A percentile compares a stretch with the other conserved stretches of the same genome.
Evolutionary conservation across 2,797 vertebrate genomes (phyloP).

Genomic region (Tapera naevia): DNA sequence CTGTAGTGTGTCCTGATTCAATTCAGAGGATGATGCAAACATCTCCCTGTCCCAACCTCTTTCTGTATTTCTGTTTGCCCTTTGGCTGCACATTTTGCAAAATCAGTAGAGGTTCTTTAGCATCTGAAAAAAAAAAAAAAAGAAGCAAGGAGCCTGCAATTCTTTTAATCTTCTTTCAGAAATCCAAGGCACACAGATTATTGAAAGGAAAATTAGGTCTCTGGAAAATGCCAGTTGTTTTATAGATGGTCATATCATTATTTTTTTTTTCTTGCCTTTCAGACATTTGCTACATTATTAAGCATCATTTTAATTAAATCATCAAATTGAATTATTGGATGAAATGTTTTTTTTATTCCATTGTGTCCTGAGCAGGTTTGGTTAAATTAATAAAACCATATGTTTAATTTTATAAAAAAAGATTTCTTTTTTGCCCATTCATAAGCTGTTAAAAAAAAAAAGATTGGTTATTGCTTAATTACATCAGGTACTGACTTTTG

Average conservation of each 20-base stretch:
- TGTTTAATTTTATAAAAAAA: slow-evolving; percentile 67
- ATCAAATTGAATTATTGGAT: slow-evolving; percentile 72
- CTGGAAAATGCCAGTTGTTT: slow-evolving; percentile 1
- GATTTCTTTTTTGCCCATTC: slow-evolving; percentile 48
- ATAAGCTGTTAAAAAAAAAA: slow-evolving; percentile 38
- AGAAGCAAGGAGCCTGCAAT: background rate
- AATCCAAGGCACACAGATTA: background rate
- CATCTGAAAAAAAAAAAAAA: background rate
- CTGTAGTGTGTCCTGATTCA: slow-evolving; percentile 1
- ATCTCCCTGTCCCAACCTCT: background rate
- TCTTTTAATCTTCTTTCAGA: slow-evolving; percentile 26
- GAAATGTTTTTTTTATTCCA: slow-evolving; percentile 59
- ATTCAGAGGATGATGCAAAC: background rate
- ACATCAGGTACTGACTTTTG: background rate
- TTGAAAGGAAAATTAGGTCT: slow-evolving; percentile 3
- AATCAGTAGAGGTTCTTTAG: slow-evolving; percentile 27
- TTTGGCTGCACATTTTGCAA: slow-evolving; percentile 30
- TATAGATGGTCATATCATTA: slow-evolving; percentile 14
- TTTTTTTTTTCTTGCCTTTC: slow-evolving; percentile 45
- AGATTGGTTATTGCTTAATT: slow-evolving; percentile 55
- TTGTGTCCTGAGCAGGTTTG: slow-evolving; percentile 69
- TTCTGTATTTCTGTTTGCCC: background rate
- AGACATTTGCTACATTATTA: slow-evolving; percentile 57
- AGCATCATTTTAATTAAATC: slow-evolving; percentile 74
- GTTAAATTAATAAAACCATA: slow-evolving; percentile 77